phyloP scores from a whole-genome alignment of 2,797 vertebrate species.

The Centroberyx gerrardi region DNA sequence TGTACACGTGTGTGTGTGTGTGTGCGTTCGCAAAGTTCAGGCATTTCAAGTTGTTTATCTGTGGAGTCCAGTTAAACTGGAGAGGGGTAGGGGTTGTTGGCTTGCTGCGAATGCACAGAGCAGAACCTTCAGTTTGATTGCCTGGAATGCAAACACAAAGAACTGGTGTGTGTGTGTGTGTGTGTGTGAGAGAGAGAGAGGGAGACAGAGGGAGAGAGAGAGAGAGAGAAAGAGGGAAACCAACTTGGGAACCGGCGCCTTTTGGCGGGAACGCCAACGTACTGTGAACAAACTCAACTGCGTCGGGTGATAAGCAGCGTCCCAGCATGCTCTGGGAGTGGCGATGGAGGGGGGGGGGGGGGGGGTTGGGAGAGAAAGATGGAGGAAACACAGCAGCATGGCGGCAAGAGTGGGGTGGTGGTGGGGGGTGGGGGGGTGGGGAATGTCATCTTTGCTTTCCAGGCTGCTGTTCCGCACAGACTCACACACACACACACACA shows the following conservation, averaged over 20 bases:
- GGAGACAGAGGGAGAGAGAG: background rate
- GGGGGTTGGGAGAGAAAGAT: constrained; percentile 33
- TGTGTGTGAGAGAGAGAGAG: constrained; percentile 5
- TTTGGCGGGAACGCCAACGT: constrained; percentile 67
- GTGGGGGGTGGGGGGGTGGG: constrained; percentile 1
- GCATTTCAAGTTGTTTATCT: constrained; percentile 77
- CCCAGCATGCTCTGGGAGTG: constrained; percentile 75
- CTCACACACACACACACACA: constrained; percentile 23
- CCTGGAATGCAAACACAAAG: constrained; percentile 78
- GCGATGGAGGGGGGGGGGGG: constrained; percentile 30
- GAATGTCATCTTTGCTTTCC: constrained; percentile 56
- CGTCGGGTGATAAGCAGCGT: constrained; percentile 77
- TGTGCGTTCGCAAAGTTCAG: constrained; percentile 50
- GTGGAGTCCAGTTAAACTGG: constrained; percentile 67
- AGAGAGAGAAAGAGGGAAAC: constrained; percentile 15
- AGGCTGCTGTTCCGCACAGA: constrained; percentile 42
- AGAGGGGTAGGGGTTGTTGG: constrained; percentile 48
- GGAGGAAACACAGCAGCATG: constrained; percentile 37
- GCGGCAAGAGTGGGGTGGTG: constrained; percentile 24
- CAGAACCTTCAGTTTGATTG: constrained; percentile 75
- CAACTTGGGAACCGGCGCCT: constrained; percentile 64
- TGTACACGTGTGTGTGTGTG: background rate
- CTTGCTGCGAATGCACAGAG: constrained; percentile 62
- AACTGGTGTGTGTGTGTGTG: constrained; percentile 19
- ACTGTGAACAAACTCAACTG: constrained; percentile 75